Conservation (phyloP, 2,888 invertebrate species). For the Ophioninae sp. region DNA sequence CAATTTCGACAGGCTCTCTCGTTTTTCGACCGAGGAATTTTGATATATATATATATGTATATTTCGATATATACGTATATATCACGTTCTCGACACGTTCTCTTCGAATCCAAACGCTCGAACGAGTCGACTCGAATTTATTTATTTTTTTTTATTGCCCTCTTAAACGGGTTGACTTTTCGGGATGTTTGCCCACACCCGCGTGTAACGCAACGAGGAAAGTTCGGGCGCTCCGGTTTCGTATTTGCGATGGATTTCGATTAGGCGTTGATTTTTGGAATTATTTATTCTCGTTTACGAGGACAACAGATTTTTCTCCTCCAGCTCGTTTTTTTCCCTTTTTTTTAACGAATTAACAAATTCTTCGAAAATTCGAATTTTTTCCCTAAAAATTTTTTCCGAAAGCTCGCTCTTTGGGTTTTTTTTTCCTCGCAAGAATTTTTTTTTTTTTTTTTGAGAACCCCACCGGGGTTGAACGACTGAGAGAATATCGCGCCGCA, state of each 20-base stretch:
- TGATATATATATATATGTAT: background rate
- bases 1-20: constrained; percentile 37
- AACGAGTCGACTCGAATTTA: background rate
- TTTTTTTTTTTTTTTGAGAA: no score
- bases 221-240: constrained; percentile 6
- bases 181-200: constrained; percentile 25
- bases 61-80: constrained; percentile 10
- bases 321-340: background rate
- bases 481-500: constrained; percentile 55
- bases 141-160: constrained; percentile 28
- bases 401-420: no score
- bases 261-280: background rate
- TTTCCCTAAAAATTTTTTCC: no score
- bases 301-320: constrained; percentile 4
- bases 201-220: constrained; percentile 16
- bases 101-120: constrained; percentile 12
- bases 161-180: constrained; percentile 27
- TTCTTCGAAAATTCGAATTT: constrained; percentile 1
- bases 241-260: constrained; percentile 15
- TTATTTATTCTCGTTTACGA: background rate
- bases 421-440: no score
- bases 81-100: constrained; percentile 49
- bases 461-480: constrained; percentile 53
- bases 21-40: background rate
- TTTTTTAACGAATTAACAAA: background rate